Conservation (phyloP, 2,797 vertebrate species). For the Allenopithecus nigroviridis region DNA sequence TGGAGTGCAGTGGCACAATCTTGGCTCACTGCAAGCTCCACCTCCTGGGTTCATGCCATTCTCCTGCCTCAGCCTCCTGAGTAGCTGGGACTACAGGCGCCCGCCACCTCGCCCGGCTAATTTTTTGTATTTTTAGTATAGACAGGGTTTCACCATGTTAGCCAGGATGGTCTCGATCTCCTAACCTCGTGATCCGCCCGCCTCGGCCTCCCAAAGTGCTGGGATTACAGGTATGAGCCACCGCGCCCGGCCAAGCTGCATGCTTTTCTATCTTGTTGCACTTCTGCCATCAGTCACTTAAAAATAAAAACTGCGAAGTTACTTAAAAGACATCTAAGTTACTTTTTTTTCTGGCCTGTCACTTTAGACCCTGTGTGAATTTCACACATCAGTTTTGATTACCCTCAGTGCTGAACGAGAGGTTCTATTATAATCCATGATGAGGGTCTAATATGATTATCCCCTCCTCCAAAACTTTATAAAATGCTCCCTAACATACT, state of each 20-base stretch:
- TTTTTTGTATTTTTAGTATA: too few relatives aligned
- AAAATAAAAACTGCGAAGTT: neutral
- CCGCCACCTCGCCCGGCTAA: fast-evolving
- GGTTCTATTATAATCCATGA: neutral
- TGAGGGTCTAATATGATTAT: slow-evolving; percentile 18
- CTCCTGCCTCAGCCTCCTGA: too few relatives aligned
- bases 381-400: slow-evolving; percentile 34
- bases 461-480: neutral
- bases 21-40: too few relatives aligned
- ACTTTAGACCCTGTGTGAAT: slow-evolving; percentile 38
- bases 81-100: too few relatives aligned
- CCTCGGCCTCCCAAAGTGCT: too few relatives aligned
- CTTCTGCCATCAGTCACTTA: neutral
- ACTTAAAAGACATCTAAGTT: neutral
- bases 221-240: too few relatives aligned
- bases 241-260: neutral
- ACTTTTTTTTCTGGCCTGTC: neutral
- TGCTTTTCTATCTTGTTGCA: neutral
- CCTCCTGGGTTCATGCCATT: too few relatives aligned
- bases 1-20: too few relatives aligned
- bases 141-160: too few relatives aligned
- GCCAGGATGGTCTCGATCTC: too few relatives aligned
- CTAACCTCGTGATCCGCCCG: too few relatives aligned
- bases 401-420: slow-evolving; percentile 25
- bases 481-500: neutral